These are phyloP conservation scores for Sebastes taczanowskii DNA, from an alignment of 2,797 vertebrate species.

Conservation along the genomic window DNA sequence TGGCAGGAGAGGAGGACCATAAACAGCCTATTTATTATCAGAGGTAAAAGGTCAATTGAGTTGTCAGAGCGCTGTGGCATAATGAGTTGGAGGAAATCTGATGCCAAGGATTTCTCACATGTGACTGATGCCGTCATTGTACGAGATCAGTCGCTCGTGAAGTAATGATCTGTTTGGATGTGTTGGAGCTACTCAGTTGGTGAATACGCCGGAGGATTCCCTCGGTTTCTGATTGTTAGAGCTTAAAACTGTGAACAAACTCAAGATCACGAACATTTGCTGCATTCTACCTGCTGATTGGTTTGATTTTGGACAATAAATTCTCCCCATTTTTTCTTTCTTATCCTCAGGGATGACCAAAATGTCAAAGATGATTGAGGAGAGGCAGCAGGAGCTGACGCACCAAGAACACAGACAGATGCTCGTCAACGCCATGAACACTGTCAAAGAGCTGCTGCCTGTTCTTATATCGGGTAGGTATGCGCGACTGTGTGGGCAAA, in stretches of 20 bases:
- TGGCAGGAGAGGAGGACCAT: conserved; percentile 5
- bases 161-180: conserved; percentile 22
- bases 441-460: conserved; percentile 94
- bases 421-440: conserved; percentile 97
- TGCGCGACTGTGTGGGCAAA: conserved; percentile 5
- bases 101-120: conserved; percentile 52
- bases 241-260: background rate
- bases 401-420: conserved; percentile 97
- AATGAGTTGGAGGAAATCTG: conserved; percentile 48
- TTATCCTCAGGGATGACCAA: conserved; percentile 93
- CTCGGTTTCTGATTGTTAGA: background rate
- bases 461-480: conserved; percentile 93
- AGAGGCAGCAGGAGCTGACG: conserved; percentile 96
- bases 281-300: background rate
- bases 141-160: conserved; percentile 11
- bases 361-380: conserved; percentile 99
- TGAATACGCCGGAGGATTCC: conserved; percentile 1
- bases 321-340: background rate
- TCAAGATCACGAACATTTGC: background rate
- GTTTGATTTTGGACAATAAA: background rate
- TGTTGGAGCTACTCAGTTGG: conserved; percentile 15
- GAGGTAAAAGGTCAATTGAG: conserved; percentile 58
- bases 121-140: conserved; percentile 36
- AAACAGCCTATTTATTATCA: conserved; percentile 55
- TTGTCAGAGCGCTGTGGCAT: conserved; percentile 43